Evolutionary conservation across 2,888 invertebrate species (phyloP), one percentile per base, ranked within the genome.

Genomic region (Penaeus monodon): DNA sequence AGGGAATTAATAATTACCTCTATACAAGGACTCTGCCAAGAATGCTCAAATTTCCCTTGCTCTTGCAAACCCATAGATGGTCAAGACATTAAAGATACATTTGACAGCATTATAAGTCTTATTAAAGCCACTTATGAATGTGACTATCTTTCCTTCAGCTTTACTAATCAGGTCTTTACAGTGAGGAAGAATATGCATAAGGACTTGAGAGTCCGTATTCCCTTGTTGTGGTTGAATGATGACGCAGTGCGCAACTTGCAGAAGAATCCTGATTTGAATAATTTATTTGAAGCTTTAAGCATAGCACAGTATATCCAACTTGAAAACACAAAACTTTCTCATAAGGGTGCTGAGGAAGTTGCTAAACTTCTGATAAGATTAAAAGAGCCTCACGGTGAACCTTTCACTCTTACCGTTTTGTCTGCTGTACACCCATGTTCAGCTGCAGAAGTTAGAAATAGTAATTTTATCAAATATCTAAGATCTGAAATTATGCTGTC

Each of bases 131-230:
- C 63, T 6, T 85, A 85, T 44, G 14, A 14, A 27, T 80, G n/a
- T 85, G 74, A 85, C n/a, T 38, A 80, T 44, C 80, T 80, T n/a
- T 80, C 57, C 33, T 38, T 85, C 33, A 85, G 80, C 57, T 85
- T 44, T 65, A 74, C 17, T 29, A 24, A 77, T 73, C 6, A 49
- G 24, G 20, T 81, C 24, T 20, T 81, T 49, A 73, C 81, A 6
- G 29, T 86, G 12, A 65, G 82, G 27, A 77, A 78, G 57, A 70
- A 86, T 44, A n/a, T 82, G 33, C 78, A 82, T 82, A 78, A 78
- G n/a, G 86, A 86, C 68, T 27, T 86, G 24, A 74, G 82, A 27
- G 78, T 86, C 27, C 64, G 38, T 33, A 77, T 81, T 33, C 68
- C 68, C 27, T n/a, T 86, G 24, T 27, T 70, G 10, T n/a, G 7